Percentiles rank a stretch among this genome's conserved stretches.
These are phyloP conservation scores for Scaptomyza tumidula DNA, from an alignment of 2,888 invertebrate species.

Conservation along the genomic window DNA sequence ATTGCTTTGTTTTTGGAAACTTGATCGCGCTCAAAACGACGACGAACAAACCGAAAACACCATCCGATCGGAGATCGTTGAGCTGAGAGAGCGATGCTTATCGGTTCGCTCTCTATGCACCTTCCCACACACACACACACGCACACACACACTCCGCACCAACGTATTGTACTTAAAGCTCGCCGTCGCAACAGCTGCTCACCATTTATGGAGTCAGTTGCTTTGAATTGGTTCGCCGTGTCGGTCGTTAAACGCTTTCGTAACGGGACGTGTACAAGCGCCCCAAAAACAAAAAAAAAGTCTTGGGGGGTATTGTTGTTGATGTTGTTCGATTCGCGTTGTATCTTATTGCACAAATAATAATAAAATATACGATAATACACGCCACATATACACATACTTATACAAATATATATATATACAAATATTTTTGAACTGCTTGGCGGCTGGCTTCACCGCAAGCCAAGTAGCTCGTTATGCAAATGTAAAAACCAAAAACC, in stretches of 20 bases:
- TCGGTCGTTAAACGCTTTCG: slow-evolving; percentile 58
- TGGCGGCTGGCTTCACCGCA: slow-evolving; percentile 30
- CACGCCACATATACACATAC: slow-evolving; percentile 6
- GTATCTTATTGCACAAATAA: slow-evolving; percentile 23
- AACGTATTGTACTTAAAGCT: slow-evolving; percentile 41
- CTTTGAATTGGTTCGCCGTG: slow-evolving; percentile 65
- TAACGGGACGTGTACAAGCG: slow-evolving; percentile 39
- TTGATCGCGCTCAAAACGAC: slow-evolving; percentile 47
- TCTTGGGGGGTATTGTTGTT: slow-evolving; percentile 1
- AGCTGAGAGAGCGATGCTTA: slow-evolving; percentile 35
- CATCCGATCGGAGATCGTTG: slow-evolving; percentile 8
- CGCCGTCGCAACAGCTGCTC: slow-evolving; percentile 69
- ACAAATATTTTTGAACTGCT: slow-evolving; percentile 22
- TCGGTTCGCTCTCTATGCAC: slow-evolving; percentile 9
- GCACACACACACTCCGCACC: not conserved
- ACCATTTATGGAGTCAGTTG: slow-evolving; percentile 74
- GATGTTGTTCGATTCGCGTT: slow-evolving; percentile 1
- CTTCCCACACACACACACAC: not conserved
- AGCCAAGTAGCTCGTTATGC: slow-evolving; percentile 49
- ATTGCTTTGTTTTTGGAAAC: slow-evolving; percentile 34
- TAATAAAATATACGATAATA: slow-evolving; percentile 38
- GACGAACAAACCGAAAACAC: slow-evolving; percentile 7
- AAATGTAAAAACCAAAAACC: slow-evolving; percentile 26
- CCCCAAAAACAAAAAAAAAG: not conserved
- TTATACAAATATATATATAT: not conserved